Evolutionary conservation across 2,888 invertebrate species (phyloP).

Genomic region (Apocheima hispidaria): DNA sequence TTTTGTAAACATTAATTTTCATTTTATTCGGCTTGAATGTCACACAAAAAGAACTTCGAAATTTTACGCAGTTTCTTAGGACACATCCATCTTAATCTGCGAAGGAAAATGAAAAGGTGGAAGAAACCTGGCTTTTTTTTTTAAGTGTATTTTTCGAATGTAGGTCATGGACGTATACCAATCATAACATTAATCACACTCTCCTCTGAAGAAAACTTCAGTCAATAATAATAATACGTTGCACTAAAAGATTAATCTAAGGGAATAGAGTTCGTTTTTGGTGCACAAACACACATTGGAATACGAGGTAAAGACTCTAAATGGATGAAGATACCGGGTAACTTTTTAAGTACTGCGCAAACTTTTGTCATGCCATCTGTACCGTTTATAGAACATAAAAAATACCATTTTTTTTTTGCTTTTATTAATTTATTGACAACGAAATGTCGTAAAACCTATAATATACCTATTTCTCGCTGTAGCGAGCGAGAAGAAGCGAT

Average conservation of each 20-base stretch:
- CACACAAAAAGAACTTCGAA: constrained; percentile 1
- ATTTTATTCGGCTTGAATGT: constrained; percentile 1
- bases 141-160: not conserved
- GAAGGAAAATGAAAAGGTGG: constrained; percentile 26
- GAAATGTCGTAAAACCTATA: too few relatives aligned
- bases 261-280: too few relatives aligned
- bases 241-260: too few relatives aligned
- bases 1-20: not conserved
- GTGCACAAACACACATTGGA: not conserved
- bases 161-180: constrained; percentile 13
- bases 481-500: too few relatives aligned
- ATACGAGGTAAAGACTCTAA: not conserved
- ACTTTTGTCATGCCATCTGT: too few relatives aligned
- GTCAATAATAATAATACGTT: not conserved
- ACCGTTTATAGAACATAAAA: too few relatives aligned
- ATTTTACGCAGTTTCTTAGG: constrained; percentile 14
- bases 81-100: constrained; percentile 38
- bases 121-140: constrained; percentile 5
- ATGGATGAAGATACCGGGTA: too few relatives aligned
- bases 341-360: too few relatives aligned
- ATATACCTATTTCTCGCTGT: too few relatives aligned
- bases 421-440: too few relatives aligned
- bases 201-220: not conserved
- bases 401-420: too few relatives aligned
- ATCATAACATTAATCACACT: constrained; percentile 15